Conservation (phyloP, 2,113 vertebrate species). For the Xiphophorus hellerii region DNA sequence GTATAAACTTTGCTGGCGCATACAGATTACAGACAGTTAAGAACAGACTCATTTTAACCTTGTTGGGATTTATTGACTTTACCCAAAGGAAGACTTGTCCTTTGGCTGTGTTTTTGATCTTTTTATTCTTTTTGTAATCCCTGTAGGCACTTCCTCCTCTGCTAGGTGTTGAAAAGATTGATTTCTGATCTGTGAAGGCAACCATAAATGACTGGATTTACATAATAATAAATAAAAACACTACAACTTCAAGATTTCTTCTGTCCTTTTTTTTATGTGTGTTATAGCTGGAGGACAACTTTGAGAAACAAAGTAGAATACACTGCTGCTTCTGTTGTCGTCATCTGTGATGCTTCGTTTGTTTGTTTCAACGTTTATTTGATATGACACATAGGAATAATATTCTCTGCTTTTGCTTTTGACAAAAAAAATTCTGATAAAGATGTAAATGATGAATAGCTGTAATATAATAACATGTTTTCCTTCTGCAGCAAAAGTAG, state of each 20-base stretch:
- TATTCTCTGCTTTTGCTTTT: not conserved
- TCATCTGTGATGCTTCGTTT: slow-evolving; percentile 28
- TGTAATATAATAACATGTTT: no score
- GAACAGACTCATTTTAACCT: slow-evolving; percentile 59
- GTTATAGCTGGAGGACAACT: slow-evolving; percentile 23
- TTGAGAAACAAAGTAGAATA: slow-evolving; percentile 33
- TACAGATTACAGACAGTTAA: slow-evolving; percentile 64
- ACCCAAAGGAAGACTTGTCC: slow-evolving; percentile 41
- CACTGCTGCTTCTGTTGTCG: slow-evolving; percentile 35
- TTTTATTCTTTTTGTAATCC: slow-evolving; percentile 68
- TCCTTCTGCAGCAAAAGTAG: no score
- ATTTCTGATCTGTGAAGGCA: slow-evolving; percentile 77
- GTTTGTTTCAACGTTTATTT: slow-evolving; percentile 15
- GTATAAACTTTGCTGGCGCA: slow-evolving; percentile 61
- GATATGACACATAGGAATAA: slow-evolving; percentile 15
- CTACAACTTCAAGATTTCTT: slow-evolving; percentile 62
- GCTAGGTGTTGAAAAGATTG: slow-evolving; percentile 72
- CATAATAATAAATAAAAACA: slow-evolving; percentile 80
- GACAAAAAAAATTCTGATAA: not conserved
- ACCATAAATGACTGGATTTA: slow-evolving; percentile 76
- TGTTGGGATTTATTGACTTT: slow-evolving; percentile 62
- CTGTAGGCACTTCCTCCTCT: slow-evolving; percentile 64
- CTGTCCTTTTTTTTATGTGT: slow-evolving; percentile 37
- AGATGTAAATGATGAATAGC: not conserved
- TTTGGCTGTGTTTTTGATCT: slow-evolving; percentile 25